phyloP scores from a whole-genome alignment of 2,797 vertebrate species.

The Rhabdophis nuchalis region DNA sequence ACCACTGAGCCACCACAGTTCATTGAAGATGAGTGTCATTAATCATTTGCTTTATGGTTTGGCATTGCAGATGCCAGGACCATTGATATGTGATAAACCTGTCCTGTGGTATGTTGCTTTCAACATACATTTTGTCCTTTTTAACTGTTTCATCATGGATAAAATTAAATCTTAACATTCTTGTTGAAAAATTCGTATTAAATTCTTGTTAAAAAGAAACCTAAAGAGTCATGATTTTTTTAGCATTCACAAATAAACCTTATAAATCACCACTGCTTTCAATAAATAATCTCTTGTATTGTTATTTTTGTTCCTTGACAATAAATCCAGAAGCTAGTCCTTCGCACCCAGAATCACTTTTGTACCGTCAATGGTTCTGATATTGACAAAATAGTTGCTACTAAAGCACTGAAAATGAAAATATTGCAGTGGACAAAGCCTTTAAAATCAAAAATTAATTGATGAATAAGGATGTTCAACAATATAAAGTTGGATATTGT shows the following conservation, averaged over 20 bases:
- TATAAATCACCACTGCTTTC: not conserved
- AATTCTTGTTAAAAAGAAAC: not conserved
- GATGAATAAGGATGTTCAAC: not conserved
- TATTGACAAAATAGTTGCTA: not conserved
- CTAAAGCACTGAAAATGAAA: not conserved
- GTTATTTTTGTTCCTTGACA: not conserved
- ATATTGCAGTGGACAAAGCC: not conserved
- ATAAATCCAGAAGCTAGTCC: not conserved
- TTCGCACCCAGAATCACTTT: not conserved
- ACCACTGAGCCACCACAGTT: no score
- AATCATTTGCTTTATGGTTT: not conserved
- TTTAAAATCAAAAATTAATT: not conserved
- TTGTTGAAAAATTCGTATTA: not conserved
- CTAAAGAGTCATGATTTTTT: not conserved
- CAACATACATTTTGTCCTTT: not conserved
- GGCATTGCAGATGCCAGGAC: not conserved
- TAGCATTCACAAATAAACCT: not conserved
- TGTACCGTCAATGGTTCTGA: not conserved
- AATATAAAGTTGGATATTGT: not conserved
- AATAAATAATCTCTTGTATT: not conserved
- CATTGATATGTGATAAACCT: not conserved
- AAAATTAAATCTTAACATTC: not conserved
- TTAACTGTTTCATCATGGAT: not conserved
- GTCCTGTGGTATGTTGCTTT: not conserved
- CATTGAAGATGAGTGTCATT: not conserved